These are phyloP conservation scores for Apodemus sylvaticus DNA, from an alignment of 2,113 vertebrate species.

Conservation along the genomic window DNA sequence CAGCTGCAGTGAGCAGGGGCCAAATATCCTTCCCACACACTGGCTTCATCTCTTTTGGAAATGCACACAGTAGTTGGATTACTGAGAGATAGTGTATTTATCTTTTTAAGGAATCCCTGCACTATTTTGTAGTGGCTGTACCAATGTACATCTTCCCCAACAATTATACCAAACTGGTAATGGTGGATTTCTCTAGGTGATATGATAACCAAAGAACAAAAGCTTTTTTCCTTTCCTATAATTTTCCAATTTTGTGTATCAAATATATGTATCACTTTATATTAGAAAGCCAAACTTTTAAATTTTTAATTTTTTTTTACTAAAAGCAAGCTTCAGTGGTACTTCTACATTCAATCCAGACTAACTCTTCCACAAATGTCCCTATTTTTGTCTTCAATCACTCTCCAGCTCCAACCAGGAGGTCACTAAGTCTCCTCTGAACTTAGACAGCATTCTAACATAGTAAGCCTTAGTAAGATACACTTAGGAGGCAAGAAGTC, in stretches of 20 bases:
- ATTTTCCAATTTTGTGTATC: not conserved
- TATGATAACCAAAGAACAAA: not conserved
- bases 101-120: not conserved
- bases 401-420: not conserved
- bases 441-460: not conserved
- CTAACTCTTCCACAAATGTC: not conserved
- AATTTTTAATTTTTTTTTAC: not conserved
- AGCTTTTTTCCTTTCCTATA: not conserved
- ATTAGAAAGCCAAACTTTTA: not conserved
- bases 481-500: not conserved
- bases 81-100: not conserved
- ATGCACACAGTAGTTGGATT: not conserved
- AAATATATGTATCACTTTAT: constrained; percentile 12
- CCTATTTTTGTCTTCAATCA: not conserved
- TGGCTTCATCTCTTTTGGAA: not conserved
- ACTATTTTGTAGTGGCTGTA: not conserved
- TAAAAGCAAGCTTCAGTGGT: not conserved
- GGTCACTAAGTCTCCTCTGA: not conserved
- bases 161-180: not conserved
- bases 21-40: not conserved
- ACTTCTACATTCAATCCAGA: not conserved
- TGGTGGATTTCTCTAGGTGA: not conserved
- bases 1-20: too few species aligned
- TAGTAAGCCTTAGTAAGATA: not conserved
- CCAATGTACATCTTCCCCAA: not conserved